These are phyloP conservation scores for Pseudochaenichthys georgianus DNA, from an alignment of 2,797 vertebrate genomes.

Conservation along the genomic window DNA sequence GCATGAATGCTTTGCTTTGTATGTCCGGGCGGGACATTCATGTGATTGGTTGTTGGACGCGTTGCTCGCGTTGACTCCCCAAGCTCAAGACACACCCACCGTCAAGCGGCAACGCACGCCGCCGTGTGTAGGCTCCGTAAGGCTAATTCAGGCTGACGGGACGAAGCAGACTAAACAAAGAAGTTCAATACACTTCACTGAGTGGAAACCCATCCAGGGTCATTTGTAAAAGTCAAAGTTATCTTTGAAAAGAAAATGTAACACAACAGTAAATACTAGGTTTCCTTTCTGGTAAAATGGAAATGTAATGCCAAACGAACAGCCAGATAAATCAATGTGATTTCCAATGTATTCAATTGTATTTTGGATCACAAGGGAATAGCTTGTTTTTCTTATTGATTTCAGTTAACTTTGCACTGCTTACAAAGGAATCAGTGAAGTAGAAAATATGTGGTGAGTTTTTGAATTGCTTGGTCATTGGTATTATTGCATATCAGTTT, in stretches of 20 bases:
- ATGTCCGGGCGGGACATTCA: no score
- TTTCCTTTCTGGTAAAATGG: slow-evolving; percentile 63
- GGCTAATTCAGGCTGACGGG: slow-evolving; percentile 66
- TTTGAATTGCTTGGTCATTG: slow-evolving; percentile 24
- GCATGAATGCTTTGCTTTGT: no score
- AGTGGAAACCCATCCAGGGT: slow-evolving; percentile 55
- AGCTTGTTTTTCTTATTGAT: slow-evolving; percentile 54
- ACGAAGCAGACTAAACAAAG: slow-evolving; percentile 72
- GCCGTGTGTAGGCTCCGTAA: not conserved
- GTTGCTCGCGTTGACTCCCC: no score
- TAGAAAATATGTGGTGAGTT: slow-evolving; percentile 35
- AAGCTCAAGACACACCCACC: no score
- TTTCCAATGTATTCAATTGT: slow-evolving; percentile 45
- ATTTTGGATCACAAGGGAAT: slow-evolving; percentile 54
- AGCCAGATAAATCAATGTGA: slow-evolving; percentile 54
- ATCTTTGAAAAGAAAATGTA: slow-evolving; percentile 61
- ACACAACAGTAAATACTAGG: slow-evolving; percentile 53
- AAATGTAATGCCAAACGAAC: slow-evolving; percentile 56
- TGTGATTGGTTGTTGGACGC: no score
- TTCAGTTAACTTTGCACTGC: slow-evolving; percentile 37
- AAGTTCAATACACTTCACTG: slow-evolving; percentile 64
- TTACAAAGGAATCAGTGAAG: slow-evolving; percentile 32
- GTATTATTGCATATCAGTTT: slow-evolving; percentile 18
- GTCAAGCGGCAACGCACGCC: no score
- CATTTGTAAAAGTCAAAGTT: slow-evolving; percentile 66